phyloP scores from a whole-genome alignment of 1,140 invertebrate genomes.

The Rhyacophila brunnea region DNA sequence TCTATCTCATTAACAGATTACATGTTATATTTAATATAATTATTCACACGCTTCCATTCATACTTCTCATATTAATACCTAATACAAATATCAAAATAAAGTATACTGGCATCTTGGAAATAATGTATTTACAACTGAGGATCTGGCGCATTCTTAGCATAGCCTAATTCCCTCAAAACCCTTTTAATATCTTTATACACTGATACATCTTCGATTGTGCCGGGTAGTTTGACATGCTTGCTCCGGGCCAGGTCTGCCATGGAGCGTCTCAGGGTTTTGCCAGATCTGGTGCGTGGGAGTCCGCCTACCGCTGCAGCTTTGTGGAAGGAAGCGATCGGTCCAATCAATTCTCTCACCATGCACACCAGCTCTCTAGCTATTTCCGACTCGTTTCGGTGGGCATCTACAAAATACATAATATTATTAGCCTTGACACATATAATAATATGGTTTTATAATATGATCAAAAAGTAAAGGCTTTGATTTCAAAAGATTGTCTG shows the following conservation, averaged over 20 bases:
- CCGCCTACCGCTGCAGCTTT: slow-evolving; percentile 72
- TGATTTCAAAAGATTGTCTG: too few relatives aligned
- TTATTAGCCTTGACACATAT: too few relatives aligned
- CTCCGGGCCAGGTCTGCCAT: slow-evolving; percentile 80
- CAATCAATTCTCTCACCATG: slow-evolving; percentile 76
- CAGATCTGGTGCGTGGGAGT: slow-evolving; percentile 75
- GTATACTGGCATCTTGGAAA: too few relatives aligned
- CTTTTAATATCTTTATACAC: slow-evolving; percentile 76
- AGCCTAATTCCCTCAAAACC: slow-evolving; percentile 73
- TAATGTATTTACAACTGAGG: slow-evolving; percentile 43
- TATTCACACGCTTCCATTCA: too few relatives aligned
- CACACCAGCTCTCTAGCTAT: slow-evolving; percentile 67
- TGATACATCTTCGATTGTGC: slow-evolving; percentile 84
- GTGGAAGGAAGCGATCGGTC: slow-evolving; percentile 86
- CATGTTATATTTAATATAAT: too few relatives aligned
- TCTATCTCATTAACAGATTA: too few relatives aligned
- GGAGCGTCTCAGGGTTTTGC: slow-evolving; percentile 84
- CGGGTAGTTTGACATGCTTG: slow-evolving; percentile 74
- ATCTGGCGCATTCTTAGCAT: slow-evolving; percentile 69
- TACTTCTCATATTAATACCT: too few relatives aligned
- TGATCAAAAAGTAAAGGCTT: too few relatives aligned
- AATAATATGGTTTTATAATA: too few relatives aligned
- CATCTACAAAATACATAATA: slow-evolving; percentile 41
- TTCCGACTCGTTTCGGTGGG: slow-evolving; percentile 57
- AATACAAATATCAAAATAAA: too few relatives aligned